phyloP scores from a whole-genome alignment of 2,888 invertebrate genomes.

The Thysanoteuthis rhombus region DNA sequence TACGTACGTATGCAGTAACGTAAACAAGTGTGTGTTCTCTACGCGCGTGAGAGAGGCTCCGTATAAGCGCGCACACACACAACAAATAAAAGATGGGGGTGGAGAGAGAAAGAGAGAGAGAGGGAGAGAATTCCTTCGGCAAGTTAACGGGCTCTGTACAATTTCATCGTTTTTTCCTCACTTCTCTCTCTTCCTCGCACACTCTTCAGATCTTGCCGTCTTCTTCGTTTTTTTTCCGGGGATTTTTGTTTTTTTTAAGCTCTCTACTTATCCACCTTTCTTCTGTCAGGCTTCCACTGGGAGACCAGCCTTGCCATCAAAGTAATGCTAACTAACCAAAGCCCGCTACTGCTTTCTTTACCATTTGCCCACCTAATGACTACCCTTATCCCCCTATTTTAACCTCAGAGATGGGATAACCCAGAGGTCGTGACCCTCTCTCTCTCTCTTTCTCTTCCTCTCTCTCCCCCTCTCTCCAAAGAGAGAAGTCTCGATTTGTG shows the following conservation, averaged over 20 bases:
- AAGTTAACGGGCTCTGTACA: neutral
- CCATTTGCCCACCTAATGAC: neutral
- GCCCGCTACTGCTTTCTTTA: neutral
- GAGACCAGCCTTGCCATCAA: neutral
- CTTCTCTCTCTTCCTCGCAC: neutral
- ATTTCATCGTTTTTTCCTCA: neutral
- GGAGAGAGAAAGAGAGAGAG: neutral
- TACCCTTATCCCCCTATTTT: neutral
- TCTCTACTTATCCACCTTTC: too few relatives aligned
- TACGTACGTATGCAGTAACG: neutral
- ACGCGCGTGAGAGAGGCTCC: neutral
- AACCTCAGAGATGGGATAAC: neutral
- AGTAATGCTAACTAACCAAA: neutral
- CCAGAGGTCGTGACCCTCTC: conserved; percentile 12
- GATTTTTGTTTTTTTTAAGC: too few relatives aligned
- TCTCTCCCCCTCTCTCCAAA: neutral
- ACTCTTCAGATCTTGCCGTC: neutral
- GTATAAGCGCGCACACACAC: too few relatives aligned
- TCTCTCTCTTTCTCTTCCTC: too few relatives aligned
- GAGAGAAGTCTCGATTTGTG: neutral
- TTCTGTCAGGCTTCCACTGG: neutral
- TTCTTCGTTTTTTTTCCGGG: too few relatives aligned
- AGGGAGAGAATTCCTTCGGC: neutral
- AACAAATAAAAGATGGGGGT: too few relatives aligned
- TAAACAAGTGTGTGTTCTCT: neutral